These are phyloP conservation scores for Glaucomys volans DNA, from an alignment of 2,113 vertebrate genomes.

Conservation along the genomic window DNA sequence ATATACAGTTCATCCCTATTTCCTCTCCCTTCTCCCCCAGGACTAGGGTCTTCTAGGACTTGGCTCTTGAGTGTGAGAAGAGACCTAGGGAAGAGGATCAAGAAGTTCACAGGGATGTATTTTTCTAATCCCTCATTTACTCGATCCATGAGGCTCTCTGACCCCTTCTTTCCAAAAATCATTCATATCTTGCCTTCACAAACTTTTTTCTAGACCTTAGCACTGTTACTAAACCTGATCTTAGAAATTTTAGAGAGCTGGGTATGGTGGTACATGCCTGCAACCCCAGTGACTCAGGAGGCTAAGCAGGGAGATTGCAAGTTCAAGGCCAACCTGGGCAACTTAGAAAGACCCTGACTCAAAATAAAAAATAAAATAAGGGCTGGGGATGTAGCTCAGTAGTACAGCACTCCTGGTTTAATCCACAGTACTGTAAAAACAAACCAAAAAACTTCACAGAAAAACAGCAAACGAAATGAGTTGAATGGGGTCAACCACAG, in stretches of 20 bases:
- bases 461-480: neutral
- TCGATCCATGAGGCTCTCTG: neutral
- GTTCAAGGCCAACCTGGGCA: neutral
- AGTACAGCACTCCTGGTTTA: neutral
- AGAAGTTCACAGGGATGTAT: too few species aligned
- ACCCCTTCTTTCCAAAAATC: neutral
- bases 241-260: neutral
- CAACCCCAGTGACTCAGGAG: neutral
- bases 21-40: neutral
- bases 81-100: neutral
- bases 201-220: neutral
- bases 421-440: neutral
- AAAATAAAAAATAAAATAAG: neutral
- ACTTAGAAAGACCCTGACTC: neutral
- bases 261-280: neutral
- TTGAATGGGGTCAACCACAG: neutral
- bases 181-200: neutral
- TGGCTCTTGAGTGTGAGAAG: neutral
- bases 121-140: neutral
- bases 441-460: neutral
- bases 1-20: neutral
- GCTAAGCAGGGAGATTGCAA: neutral
- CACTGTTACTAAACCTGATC: neutral
- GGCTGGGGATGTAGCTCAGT: neutral
- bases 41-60: neutral